phyloP scores from a whole-genome alignment of 2,797 vertebrate genomes.

The Gobio occitaniae region DNA sequence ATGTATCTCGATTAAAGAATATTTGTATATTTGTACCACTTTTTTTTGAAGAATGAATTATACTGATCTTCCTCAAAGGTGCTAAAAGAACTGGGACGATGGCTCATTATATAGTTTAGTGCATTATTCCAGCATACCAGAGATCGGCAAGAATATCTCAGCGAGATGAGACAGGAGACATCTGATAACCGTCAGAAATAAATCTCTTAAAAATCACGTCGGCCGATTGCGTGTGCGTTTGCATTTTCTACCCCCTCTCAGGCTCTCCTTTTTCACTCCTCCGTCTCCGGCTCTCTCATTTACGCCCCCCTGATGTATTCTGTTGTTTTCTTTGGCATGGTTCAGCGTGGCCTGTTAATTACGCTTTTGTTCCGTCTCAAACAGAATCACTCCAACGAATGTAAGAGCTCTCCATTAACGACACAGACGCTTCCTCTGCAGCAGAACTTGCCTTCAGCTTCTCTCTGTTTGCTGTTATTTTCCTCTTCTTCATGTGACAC shows the following conservation, averaged over 20 bases:
- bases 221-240: conserved; percentile 19
- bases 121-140: background rate
- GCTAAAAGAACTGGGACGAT: background rate
- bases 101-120: background rate
- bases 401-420: conserved; percentile 75
- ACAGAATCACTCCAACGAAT: conserved; percentile 76
- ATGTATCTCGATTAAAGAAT: background rate
- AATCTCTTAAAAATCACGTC: conserved; percentile 15
- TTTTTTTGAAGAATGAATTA: background rate
- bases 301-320: conserved; percentile 59
- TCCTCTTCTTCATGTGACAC: conserved; percentile 52
- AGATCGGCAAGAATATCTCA: background rate
- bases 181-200: conserved; percentile 12
- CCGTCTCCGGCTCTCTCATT: conserved; percentile 20
- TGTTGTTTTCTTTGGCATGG: conserved; percentile 70
- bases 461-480: conserved; percentile 54
- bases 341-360: conserved; percentile 72
- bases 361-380: conserved; percentile 77
- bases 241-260: background rate
- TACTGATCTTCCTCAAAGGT: background rate
- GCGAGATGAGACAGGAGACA: background rate
- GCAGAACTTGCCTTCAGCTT: conserved; percentile 65
- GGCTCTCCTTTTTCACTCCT: conserved; percentile 1
- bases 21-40: background rate
- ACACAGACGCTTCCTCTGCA: conserved; percentile 64